These are phyloP conservation scores for Brienomyrus longianalis DNA, from an alignment of 2,113 vertebrate species.

Conservation along the genomic window DNA sequence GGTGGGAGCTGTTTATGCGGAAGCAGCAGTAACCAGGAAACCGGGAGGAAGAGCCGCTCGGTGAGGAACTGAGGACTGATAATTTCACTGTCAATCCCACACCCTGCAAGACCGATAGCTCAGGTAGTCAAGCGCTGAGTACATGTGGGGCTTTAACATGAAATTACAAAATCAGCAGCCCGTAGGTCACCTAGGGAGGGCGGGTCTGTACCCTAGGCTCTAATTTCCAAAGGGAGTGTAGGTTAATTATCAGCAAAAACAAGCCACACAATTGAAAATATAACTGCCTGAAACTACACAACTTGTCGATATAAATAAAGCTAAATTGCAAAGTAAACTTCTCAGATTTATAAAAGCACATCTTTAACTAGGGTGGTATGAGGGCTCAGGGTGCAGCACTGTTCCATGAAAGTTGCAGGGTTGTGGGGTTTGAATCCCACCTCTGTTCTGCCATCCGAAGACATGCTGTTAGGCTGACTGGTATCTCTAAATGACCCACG, in stretches of 20 bases:
- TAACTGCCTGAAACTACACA: background rate
- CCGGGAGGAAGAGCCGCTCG: background rate
- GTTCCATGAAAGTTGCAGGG: background rate
- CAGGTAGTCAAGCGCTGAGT: background rate
- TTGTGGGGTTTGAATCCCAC: background rate
- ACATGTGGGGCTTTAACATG: background rate
- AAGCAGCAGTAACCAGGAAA: constrained; percentile 27
- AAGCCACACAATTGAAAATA: background rate
- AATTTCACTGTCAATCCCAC: no score
- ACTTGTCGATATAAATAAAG: background rate
- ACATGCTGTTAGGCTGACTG: background rate
- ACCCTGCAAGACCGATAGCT: background rate
- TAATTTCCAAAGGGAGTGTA: background rate
- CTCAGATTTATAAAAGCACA: background rate
- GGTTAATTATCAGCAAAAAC: background rate
- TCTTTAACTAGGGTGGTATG: background rate
- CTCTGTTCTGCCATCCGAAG: background rate
- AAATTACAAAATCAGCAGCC: background rate
- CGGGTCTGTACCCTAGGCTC: background rate
- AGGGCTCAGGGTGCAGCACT: background rate
- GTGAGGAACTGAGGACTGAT: constrained; percentile 8
- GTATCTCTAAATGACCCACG: background rate
- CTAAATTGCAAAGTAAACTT: background rate
- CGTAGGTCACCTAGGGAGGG: background rate
- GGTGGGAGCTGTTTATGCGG: constrained; percentile 29